phyloP scores from a whole-genome alignment of 2,888 invertebrate species.

The Drosophila nigricruria region DNA sequence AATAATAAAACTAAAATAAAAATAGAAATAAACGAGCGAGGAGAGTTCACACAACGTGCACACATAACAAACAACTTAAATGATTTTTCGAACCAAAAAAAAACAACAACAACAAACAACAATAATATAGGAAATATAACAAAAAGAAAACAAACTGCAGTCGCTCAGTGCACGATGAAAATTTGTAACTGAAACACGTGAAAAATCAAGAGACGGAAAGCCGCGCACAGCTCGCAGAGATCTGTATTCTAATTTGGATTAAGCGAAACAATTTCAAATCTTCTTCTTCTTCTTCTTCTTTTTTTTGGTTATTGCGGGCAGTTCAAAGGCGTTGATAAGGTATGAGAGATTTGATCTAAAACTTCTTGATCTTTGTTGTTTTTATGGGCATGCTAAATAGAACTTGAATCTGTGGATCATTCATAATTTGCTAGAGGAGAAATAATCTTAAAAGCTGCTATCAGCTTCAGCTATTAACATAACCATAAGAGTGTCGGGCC shows the following conservation, averaged over 20 bases:
- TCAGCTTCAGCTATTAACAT: slow-evolving; percentile 55
- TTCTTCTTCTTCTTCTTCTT: too few species aligned
- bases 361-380: background rate
- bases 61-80: slow-evolving; percentile 59
- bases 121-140: slow-evolving; percentile 19
- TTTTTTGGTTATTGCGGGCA: slow-evolving; percentile 1
- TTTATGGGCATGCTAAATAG: slow-evolving; percentile 54
- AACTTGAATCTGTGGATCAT: slow-evolving; percentile 20
- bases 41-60: slow-evolving; percentile 58
- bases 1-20: slow-evolving; percentile 12
- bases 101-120: slow-evolving; percentile 22
- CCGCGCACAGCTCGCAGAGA: too few species aligned
- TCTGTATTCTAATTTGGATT: slow-evolving; percentile 38
- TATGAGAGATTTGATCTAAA: slow-evolving; percentile 9
- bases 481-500: slow-evolving; percentile 42
- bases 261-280: slow-evolving; percentile 18
- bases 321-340: slow-evolving; percentile 47
- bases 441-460: slow-evolving; percentile 21
- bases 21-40: slow-evolving; percentile 39
- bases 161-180: slow-evolving; percentile 42
- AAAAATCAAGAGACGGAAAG: slow-evolving; percentile 27
- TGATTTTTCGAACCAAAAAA: slow-evolving; percentile 47
- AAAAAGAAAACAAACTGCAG: slow-evolving; percentile 40
- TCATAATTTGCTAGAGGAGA: slow-evolving; percentile 40
- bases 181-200: slow-evolving; percentile 46